phyloP scores from a whole-genome alignment of 2,113 vertebrate genomes.

The Sander vitreus region DNA sequence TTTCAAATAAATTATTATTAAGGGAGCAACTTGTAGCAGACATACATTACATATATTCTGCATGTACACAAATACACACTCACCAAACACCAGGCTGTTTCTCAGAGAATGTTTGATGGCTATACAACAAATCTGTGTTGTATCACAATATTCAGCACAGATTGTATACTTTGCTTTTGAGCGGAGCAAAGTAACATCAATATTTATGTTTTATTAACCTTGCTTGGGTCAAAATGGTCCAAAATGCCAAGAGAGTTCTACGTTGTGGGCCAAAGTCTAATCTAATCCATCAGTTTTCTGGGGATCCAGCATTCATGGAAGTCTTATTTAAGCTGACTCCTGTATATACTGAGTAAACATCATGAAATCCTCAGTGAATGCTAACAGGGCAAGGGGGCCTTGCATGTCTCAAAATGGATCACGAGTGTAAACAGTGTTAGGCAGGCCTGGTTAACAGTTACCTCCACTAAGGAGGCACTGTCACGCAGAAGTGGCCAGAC shows the following conservation, averaged over 20 bases:
- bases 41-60: not conserved
- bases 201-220: slow-evolving; percentile 81
- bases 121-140: slow-evolving; percentile 70
- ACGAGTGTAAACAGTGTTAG: slow-evolving; percentile 83
- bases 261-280: slow-evolving; percentile 73
- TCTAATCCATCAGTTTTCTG: slow-evolving; percentile 80
- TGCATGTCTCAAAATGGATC: slow-evolving; percentile 81
- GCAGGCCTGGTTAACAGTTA: slow-evolving; percentile 80
- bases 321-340: slow-evolving; percentile 83
- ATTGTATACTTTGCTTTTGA: slow-evolving; percentile 61
- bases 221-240: slow-evolving; percentile 71
- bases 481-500: slow-evolving; percentile 82
- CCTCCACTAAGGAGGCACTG: slow-evolving; percentile 77
- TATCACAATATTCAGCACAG: slow-evolving; percentile 61
- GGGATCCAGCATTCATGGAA: slow-evolving; percentile 69
- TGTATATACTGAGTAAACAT: slow-evolving; percentile 85
- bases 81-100: slow-evolving; percentile 39
- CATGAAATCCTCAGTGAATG: slow-evolving; percentile 80
- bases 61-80: slow-evolving; percentile 23
- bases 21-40: not conserved
- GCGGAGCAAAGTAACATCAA: slow-evolving; percentile 72
- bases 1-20: no score
- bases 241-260: slow-evolving; percentile 74
- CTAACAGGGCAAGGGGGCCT: slow-evolving; percentile 70
- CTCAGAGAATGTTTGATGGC: slow-evolving; percentile 52